Evolutionary conservation across 2,113 vertebrate genomes (phyloP).

Genomic region (Notechis scutatus): DNA sequence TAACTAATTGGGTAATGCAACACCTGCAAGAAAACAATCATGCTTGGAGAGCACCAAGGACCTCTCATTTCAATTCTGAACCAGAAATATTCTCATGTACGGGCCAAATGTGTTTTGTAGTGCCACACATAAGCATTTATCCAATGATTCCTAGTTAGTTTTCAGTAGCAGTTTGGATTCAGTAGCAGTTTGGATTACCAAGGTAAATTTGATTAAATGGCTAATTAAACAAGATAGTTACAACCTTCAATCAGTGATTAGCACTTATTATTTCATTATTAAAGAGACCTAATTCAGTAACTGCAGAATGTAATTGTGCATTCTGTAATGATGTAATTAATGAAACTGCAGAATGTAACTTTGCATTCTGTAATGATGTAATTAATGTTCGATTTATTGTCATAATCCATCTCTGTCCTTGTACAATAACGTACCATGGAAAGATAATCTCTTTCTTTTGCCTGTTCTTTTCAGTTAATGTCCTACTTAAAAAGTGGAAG

Average conservation of each 20-base stretch:
- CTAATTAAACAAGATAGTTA: neutral
- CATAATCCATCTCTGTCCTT: neutral
- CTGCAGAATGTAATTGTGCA: neutral
- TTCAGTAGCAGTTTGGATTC: neutral
- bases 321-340: neutral
- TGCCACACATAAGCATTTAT: neutral
- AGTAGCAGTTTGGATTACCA: neutral
- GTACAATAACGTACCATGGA: neutral
- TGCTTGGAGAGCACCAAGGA: neutral
- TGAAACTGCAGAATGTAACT: neutral
- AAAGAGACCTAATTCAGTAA: neutral
- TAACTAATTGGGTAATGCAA: neutral
- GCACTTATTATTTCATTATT: neutral
- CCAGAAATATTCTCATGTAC: neutral
- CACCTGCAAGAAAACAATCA: neutral
- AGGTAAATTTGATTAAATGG: neutral
- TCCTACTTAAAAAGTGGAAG: neutral
- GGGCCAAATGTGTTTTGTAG: neutral
- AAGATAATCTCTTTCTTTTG: neutral
- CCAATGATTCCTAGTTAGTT: neutral
- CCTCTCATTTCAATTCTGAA: neutral
- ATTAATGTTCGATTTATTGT: neutral
- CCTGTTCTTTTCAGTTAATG: slow-evolving; percentile 8
- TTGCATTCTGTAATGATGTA: neutral
- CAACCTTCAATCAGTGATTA: neutral